Evolutionary conservation across 2,888 invertebrate genomes (phyloP).

Genomic region (Luperina nickerlii): DNA sequence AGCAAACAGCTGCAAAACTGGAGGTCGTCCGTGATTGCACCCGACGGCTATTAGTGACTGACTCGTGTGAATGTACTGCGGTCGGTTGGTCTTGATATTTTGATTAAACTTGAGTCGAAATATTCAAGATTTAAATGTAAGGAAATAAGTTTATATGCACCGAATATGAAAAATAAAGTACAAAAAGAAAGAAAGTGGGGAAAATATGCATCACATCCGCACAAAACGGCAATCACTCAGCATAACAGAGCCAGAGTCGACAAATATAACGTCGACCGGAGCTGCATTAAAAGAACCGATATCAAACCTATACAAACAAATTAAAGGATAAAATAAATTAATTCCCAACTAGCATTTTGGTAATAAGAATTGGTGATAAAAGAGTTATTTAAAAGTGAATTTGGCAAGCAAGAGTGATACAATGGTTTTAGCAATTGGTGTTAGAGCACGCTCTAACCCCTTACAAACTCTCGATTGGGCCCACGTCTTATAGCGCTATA

Average conservation of each 20-base stretch:
- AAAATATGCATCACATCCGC: neutral
- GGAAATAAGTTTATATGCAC: neutral
- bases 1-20: slow-evolving; percentile 69
- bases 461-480: too few species aligned
- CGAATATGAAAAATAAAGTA: neutral
- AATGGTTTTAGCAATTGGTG: too few species aligned
- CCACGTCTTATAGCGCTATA: too few species aligned
- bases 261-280: neutral
- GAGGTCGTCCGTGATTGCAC: slow-evolving; percentile 82
- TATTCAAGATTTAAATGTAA: neutral
- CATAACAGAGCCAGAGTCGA: too few species aligned
- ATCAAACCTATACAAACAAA: neutral
- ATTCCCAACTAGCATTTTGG: too few species aligned
- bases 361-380: too few species aligned
- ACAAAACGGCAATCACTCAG: neutral
- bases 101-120: neutral
- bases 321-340: neutral
- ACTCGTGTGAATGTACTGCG: slow-evolving; percentile 78
- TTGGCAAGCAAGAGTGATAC: too few species aligned
- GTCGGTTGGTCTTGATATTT: slow-evolving; percentile 63
- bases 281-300: neutral
- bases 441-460: too few species aligned
- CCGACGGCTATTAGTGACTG: slow-evolving; percentile 80
- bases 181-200: neutral
- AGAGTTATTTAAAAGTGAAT: too few species aligned